Evolutionary conservation across 2,113 vertebrate genomes (phyloP).

Genomic region (Irena cyanogastra): DNA sequence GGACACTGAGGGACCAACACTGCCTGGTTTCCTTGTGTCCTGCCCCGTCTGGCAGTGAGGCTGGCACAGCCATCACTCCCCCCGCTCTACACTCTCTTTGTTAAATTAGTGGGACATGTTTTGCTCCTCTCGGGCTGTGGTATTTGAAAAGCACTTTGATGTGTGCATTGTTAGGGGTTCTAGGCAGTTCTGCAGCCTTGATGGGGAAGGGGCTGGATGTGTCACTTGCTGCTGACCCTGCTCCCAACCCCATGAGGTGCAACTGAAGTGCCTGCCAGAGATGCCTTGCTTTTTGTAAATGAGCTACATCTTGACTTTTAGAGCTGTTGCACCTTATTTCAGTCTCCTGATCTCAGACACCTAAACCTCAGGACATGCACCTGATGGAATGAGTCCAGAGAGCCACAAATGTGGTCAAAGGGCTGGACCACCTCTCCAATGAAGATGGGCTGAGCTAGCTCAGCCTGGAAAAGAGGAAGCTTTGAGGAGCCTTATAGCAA

Average conservation of each 20-base stretch:
- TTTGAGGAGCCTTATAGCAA: background rate
- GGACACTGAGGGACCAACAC: rapidly evolving
- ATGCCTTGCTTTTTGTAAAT: background rate
- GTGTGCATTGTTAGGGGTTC: rapidly evolving
- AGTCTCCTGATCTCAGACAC: background rate
- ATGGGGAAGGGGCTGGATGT: background rate
- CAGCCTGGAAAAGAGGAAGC: background rate
- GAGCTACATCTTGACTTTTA: background rate
- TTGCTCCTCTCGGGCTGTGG: background rate
- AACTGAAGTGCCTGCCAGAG: background rate
- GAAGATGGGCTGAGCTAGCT: background rate
- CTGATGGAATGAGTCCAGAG: background rate
- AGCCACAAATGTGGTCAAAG: background rate
- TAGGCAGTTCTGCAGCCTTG: background rate
- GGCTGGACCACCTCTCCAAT: background rate
- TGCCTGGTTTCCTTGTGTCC: background rate
- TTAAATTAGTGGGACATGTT: background rate
- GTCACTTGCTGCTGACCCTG: background rate
- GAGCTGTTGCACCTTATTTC: background rate
- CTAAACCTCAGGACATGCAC: background rate
- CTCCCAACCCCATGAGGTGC: rapidly evolving
- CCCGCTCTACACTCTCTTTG: rapidly evolving
- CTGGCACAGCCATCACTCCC: background rate
- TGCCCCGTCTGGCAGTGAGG: background rate
- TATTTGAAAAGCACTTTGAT: background rate